Base-by-base conservation (phyloP, 64 coral and sea anemone species). In the Porites australiensis region DNA sequence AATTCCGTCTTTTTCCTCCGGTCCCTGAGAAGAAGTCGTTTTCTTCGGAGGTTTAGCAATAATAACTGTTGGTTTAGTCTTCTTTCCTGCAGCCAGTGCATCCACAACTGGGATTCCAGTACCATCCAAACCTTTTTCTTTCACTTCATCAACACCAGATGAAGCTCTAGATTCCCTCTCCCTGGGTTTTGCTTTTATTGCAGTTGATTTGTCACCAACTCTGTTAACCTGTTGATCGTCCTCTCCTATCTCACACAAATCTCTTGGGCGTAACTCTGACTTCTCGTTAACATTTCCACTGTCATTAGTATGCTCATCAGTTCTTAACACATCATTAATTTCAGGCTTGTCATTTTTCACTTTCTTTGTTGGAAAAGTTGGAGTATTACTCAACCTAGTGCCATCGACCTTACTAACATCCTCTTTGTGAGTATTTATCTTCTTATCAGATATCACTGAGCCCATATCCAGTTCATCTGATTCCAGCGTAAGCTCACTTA, bases 401-500 rank as follows among this genome's bases (percentile, higher is more conserved):
- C 15, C 15, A 49, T 49, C 63, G 5, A 13, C 3, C 10, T 57
- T 52, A 13, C 2, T 13, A 45, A 55, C 20, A 4, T 13, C 16
- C 2, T 50, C 62, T 50, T 18, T 86, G 0, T 22, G 44, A 69
- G 44, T 2, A 70, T 12, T 21, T 16, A 13, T 43, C 6, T 2
- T 21, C 15, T 4, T 12, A 2, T 75, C 70, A 11, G 70, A 50
- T 75, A 19, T 44, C 3, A 46, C 52, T 61, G 37, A 10, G 27
- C 52, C n/a, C 50, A 23, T 14, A 8, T 59, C 23, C 21, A 15
- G 47, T 88, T 73, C 73, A 60, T 83, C 90, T 86, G 51, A 44
- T 82, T 70, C 51, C 20, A 72, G 2, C 4, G 71, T 63, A 46
- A 87, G 63, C n/a, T 93, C 82, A 72, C 88, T 89, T 27, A 97